Evolutionary conservation across 2,888 invertebrate genomes (phyloP).

Genomic region (Apocheima hispidaria): DNA sequence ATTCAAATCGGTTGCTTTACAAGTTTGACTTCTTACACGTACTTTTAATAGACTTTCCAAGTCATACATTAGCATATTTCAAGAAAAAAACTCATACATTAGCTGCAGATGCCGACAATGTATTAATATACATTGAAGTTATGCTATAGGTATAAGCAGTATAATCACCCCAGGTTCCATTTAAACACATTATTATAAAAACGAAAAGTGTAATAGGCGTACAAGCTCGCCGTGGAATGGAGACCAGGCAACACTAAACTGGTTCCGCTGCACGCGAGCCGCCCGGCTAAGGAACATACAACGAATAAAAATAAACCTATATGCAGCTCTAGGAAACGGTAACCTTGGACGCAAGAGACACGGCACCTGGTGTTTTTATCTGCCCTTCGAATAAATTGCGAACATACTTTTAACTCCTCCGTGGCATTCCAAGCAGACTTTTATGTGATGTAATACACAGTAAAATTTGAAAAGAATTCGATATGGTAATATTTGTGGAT

Average conservation of each 20-base stretch:
- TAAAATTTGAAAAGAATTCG: conserved; percentile 52
- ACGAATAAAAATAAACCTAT: conserved; percentile 84
- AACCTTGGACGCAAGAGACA: conserved; percentile 81
- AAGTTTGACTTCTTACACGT: conserved; percentile 2
- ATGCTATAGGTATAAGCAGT: conserved; percentile 42
- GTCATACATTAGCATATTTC: conserved; percentile 29
- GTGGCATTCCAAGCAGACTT: conserved; percentile 41
- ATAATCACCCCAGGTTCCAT: conserved; percentile 59
- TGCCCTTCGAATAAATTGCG: conserved; percentile 80
- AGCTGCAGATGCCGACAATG: conserved; percentile 36
- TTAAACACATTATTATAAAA: conserved; percentile 65
- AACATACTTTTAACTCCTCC: conserved; percentile 73
- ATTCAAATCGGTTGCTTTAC: neutral
- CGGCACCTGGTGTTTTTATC: conserved; percentile 85
- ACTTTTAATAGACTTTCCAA: conserved; percentile 22
- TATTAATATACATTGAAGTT: conserved; percentile 50
- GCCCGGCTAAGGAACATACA: conserved; percentile 78
- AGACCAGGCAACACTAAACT: conserved; percentile 72
- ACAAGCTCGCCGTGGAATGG: conserved; percentile 74
- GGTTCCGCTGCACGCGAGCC: conserved; percentile 83
- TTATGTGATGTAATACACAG: conserved; percentile 64
- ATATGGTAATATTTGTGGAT: conserved; percentile 55
- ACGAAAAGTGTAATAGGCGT: conserved; percentile 69
- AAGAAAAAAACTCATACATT: conserved; percentile 16
- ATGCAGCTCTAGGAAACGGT: conserved; percentile 85